Percentiles rank a stretch among this genome's conserved stretches.
phyloP scores from a whole-genome alignment of 2,888 invertebrate genomes.

The Lutraria lutraria region DNA sequence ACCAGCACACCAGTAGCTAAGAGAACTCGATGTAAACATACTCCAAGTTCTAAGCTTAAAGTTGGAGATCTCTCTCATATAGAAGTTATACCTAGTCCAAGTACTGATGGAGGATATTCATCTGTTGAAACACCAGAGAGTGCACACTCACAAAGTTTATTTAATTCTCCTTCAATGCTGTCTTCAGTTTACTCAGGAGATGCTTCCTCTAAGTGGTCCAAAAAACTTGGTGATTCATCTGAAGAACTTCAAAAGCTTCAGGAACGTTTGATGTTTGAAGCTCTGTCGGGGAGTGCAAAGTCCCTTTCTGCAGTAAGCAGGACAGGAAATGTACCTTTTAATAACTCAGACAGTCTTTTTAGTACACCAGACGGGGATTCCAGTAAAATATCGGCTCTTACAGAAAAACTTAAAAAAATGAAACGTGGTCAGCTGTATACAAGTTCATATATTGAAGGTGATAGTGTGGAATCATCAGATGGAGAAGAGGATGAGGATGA shows the following conservation, averaged over 20 bases:
- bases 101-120: slow-evolving; percentile 41
- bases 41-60: slow-evolving; percentile 49
- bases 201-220: slow-evolving; percentile 5
- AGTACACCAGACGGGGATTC: slow-evolving; percentile 32
- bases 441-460: slow-evolving; percentile 32
- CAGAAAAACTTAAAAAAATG: slow-evolving; percentile 31
- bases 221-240: slow-evolving; percentile 2
- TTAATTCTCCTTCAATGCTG: slow-evolving; percentile 50
- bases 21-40: slow-evolving; percentile 53
- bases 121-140: slow-evolving; percentile 58
- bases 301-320: background rate
- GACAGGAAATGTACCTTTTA: slow-evolving; percentile 17
- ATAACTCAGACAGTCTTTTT: slow-evolving; percentile 62
- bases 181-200: slow-evolving; percentile 43
- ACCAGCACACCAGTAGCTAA: slow-evolving; percentile 78
- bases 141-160: slow-evolving; percentile 42
- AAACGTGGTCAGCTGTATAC: slow-evolving; percentile 31
- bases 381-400: slow-evolving; percentile 32
- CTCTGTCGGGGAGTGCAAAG: background rate
- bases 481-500: slow-evolving; percentile 21
- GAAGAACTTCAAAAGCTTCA: slow-evolving; percentile 64
- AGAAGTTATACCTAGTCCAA: slow-evolving; percentile 63
- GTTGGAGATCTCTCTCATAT: slow-evolving; percentile 72
- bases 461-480: background rate
- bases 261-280: slow-evolving; percentile 60